Base-by-base conservation (phyloP, 2,888 invertebrate genomes). In the Spodoptera exigua region DNA sequence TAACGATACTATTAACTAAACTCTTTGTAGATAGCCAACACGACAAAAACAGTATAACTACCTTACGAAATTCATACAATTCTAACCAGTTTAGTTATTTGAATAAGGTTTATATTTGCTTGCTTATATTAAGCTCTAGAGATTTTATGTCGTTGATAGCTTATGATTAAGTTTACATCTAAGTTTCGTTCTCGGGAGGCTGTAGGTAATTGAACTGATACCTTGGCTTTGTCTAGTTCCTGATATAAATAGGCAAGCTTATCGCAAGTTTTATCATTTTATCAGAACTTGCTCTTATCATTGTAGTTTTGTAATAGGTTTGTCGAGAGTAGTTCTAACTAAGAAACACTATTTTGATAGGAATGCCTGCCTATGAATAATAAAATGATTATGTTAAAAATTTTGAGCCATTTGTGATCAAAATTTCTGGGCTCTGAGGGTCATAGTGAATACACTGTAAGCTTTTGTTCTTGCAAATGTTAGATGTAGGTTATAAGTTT, bases 151-250 rank as follows among this genome's bases (percentile, higher is more conserved):
- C 41, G 61, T 47, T 68, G 61, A 68, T 67, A 68, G 46, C 54
- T 61, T 61, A 61, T 68, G 62, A 61, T 73, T 61, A 68, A 68
- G 73, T 69, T 73, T 61, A 61, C 69, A 73, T 69, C 37, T 48
- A 45, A 69, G 73, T 47, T 73, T 55, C 46, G 34, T 32, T 52
- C 74, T 40, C 68, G 13, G 5, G 53, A 35, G 70, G 61, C 13
- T 13, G 13, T 14, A 18, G 41, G 65, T 57, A 74, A 74, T 52
- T 48, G 51, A 49, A 61, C 64, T 56, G 68, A 58, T 74, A 65
- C 62, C 61, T 51, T 45, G 40, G 48, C 43, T 48, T 76, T 73
- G 70, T 73, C 60, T 60, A n/a, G 55, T 44, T 40, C 10, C 16
- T 52, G 47, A 40, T 46, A 34, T 55, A 66, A 66, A 52, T 59